Conservation (phyloP, 2,113 vertebrate species). For the Amphilophus citrinellus region DNA sequence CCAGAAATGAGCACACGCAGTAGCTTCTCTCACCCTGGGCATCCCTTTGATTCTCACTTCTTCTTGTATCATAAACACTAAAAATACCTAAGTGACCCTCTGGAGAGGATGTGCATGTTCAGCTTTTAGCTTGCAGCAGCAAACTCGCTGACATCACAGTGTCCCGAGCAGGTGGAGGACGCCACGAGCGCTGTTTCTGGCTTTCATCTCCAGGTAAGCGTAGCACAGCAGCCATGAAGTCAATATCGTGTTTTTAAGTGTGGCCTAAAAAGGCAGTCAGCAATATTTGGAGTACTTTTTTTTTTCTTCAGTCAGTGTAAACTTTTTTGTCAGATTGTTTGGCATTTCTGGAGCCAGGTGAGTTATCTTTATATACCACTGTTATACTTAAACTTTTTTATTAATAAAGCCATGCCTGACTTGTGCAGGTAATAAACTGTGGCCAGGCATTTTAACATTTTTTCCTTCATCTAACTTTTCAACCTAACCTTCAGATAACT, state of each 20-base stretch:
- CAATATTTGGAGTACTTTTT: background rate
- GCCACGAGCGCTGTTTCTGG: conserved; percentile 40
- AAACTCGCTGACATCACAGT: conserved; percentile 76
- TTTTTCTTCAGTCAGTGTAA: background rate
- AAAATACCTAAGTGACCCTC: conserved; percentile 75
- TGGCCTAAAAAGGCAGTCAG: background rate
- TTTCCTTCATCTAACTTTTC: background rate
- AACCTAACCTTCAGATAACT: background rate
- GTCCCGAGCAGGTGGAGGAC: conserved; percentile 77
- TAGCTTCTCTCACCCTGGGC: conserved; percentile 52
- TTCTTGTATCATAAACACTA: conserved; percentile 72
- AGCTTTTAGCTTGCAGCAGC: conserved; percentile 70
- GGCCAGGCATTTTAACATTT: too few relatives aligned
- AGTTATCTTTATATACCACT: background rate
- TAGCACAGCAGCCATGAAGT: background rate
- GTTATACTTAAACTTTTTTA: background rate
- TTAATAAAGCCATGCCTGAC: background rate
- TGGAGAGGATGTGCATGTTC: conserved; percentile 68
- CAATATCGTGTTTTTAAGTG: background rate
- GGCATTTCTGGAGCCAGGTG: background rate
- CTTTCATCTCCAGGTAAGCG: conserved; percentile 46
- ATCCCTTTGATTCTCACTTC: conserved; percentile 57
- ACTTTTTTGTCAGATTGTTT: background rate
- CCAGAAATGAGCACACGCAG: conserved; percentile 12
- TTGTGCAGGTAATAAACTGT: background rate